These are phyloP conservation scores for Lasius fuliginosus DNA, from an alignment of 2,888 invertebrate genomes.

Conservation along the genomic window DNA sequence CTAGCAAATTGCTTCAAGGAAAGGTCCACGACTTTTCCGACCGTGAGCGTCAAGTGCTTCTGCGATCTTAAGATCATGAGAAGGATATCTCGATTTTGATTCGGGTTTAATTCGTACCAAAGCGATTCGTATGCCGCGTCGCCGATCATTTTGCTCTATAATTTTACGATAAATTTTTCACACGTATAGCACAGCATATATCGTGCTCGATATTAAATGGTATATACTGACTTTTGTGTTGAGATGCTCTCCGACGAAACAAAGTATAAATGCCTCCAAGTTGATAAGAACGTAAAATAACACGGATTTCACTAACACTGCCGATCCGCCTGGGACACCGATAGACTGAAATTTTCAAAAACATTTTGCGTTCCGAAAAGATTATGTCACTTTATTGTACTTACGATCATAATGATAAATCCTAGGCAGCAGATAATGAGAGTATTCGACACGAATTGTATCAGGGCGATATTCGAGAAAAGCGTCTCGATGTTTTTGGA, in stretches of 20 bases:
- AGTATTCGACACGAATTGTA: slow-evolving; percentile 59
- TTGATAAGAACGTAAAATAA: slow-evolving; percentile 34
- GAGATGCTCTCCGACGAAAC: slow-evolving; percentile 33
- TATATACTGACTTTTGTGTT: slow-evolving; percentile 31
- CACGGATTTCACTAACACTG: slow-evolving; percentile 21
- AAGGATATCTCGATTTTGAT: slow-evolving; percentile 48
- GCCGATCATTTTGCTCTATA: slow-evolving; percentile 59
- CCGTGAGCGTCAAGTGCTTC: slow-evolving; percentile 50
- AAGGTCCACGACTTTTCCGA: slow-evolving; percentile 50
- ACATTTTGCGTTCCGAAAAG: neutral
- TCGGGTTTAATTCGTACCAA: slow-evolving; percentile 61
- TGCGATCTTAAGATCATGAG: slow-evolving; percentile 58
- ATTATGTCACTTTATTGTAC: slow-evolving; percentile 31
- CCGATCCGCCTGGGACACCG: neutral
- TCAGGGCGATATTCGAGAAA: slow-evolving; percentile 62
- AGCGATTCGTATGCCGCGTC: slow-evolving; percentile 53
- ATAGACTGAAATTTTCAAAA: slow-evolving; percentile 39
- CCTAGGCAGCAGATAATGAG: slow-evolving; percentile 58
- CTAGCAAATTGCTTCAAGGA: slow-evolving; percentile 59
- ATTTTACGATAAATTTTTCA: neutral
- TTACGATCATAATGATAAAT: slow-evolving; percentile 60
- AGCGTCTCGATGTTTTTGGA: slow-evolving; percentile 54
- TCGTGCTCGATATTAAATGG: neutral
- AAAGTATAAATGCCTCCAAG: slow-evolving; percentile 24
- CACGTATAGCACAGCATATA: no score